Evolutionary conservation across 2,113 vertebrate species (phyloP), one percentile per base, ranked within the genome.

Genomic region (Anoplopoma fimbria): DNA sequence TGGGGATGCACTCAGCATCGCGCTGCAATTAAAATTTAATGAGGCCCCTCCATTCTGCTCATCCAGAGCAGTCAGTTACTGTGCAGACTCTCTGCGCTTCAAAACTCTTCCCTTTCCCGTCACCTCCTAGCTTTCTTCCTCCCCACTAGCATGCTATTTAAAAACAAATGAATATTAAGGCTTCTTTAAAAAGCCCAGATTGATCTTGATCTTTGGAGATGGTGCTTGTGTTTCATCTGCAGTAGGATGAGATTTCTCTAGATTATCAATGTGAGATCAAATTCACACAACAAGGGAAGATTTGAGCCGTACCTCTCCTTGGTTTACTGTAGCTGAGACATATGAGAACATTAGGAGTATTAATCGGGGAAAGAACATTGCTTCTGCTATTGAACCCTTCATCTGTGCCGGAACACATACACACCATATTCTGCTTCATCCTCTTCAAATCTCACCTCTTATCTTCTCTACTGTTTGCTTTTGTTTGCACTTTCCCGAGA

Each of bases 1-100:
- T 88, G 90, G 87, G 55, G 64, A 78, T 74, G 90, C 85, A 88
- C 88, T 89, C 87, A 81, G 82, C 90, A 84, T 73, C 19, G 68
- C 78, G 86, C 88, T 2, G 70, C 91, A 87, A 93, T 94, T 92
- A 92, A 94, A 93, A 82, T 93, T 94, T 90, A 93, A 95, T 93
- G 89, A 93, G 83, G 64, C 79, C 77, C 84, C 74, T 91, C 81
- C 73, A 84, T 89, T 81, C 81, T 82, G 78, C 79, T 86, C 85
- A 81, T 68, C 75, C 21, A 47, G 67, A 87, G 64, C 87, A 83
- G 87, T 86, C 76, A 79, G 83, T 85, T 88, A 75, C 84, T 29
- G 65, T 87, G 83, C 79, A 88, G 69, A 71, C 58, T 77, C 80
- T 67, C 70, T 38, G 65, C 65, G 75, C 82, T 84, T 84, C 83